A percentile compares a stretch with the other conserved stretches of the same genome.
These are phyloP conservation scores for Mesorhabditis spiculigera DNA, from an alignment of 2,888 invertebrate genomes.

Conservation along the genomic window DNA sequence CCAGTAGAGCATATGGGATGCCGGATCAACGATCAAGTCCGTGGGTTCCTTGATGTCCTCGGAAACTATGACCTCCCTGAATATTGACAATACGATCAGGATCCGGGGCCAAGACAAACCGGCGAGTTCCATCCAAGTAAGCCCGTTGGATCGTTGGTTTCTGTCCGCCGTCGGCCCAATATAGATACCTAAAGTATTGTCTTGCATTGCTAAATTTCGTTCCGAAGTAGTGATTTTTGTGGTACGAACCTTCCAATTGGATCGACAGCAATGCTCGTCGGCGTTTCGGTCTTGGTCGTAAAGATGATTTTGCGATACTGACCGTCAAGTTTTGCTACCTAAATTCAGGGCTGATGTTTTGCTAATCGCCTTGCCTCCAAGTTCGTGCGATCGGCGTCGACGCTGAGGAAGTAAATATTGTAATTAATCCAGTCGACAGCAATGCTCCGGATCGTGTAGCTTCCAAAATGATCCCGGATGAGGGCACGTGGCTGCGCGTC, in stretches of 20 bases:
- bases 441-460: slow-evolving; percentile 85
- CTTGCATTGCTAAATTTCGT: background rate
- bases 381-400: slow-evolving; percentile 91
- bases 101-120: slow-evolving; percentile 13
- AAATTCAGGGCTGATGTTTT: background rate
- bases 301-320: slow-evolving; percentile 81
- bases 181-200: slow-evolving; percentile 67
- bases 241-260: slow-evolving; percentile 73
- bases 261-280: slow-evolving; percentile 91
- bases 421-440: slow-evolving; percentile 96
- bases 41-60: slow-evolving; percentile 51
- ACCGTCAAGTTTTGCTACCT: background rate
- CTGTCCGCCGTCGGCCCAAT: slow-evolving; percentile 97
- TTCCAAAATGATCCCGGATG: slow-evolving; percentile 65
- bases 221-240: background rate
- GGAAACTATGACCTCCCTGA: slow-evolving; percentile 50
- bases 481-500: slow-evolving; percentile 46
- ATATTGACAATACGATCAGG: background rate
- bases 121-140: slow-evolving; percentile 73
- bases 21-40: slow-evolving; percentile 79
- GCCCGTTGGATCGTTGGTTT: slow-evolving; percentile 83
- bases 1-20: slow-evolving; percentile 94
- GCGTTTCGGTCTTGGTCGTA: slow-evolving; percentile 85
- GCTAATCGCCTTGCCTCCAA: slow-evolving; percentile 72
- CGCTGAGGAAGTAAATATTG: slow-evolving; percentile 93